Conservation (phyloP, 2,113 vertebrate species). For the Dipodomys spectabilis region DNA sequence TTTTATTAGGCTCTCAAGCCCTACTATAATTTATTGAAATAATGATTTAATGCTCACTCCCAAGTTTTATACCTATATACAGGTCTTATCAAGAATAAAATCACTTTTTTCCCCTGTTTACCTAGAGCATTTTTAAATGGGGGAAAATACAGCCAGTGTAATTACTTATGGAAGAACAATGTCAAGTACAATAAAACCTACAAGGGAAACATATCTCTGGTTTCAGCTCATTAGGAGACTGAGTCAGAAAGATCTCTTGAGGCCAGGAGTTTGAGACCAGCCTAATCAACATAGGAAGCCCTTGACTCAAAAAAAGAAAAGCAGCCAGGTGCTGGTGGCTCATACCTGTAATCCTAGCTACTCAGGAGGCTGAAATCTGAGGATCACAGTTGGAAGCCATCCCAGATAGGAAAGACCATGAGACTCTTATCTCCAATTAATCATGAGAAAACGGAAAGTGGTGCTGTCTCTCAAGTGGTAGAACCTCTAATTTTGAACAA, state of each 20-base stretch:
- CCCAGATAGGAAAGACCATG: too few species aligned
- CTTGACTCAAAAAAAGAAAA: too few species aligned
- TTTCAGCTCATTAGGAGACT: not conserved
- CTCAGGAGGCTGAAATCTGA: too few species aligned
- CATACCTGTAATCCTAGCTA: too few species aligned
- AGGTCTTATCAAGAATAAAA: slow-evolving; percentile 44
- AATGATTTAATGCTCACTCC: not conserved
- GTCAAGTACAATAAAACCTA: not conserved
- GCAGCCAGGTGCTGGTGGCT: too few species aligned
- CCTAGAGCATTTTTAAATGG: too few species aligned
- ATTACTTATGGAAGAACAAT: not conserved
- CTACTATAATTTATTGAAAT: slow-evolving; percentile 27
- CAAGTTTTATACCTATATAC: slow-evolving; percentile 16
- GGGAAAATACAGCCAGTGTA: not conserved
- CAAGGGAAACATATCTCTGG: not conserved
- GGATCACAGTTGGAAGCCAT: too few species aligned
- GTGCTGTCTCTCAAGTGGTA: too few species aligned
- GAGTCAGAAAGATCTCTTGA: not conserved
- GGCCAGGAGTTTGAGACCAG: not conserved
- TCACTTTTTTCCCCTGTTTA: not conserved
- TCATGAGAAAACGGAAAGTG: too few species aligned
- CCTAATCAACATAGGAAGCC: not conserved
- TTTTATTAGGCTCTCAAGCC: not conserved
- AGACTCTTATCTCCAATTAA: too few species aligned
- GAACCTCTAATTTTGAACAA: too few species aligned